Evolutionary conservation across 2,113 vertebrate species (phyloP), one percentile per base, ranked within the genome.

Genomic region (Manacus vitellinus): DNA sequence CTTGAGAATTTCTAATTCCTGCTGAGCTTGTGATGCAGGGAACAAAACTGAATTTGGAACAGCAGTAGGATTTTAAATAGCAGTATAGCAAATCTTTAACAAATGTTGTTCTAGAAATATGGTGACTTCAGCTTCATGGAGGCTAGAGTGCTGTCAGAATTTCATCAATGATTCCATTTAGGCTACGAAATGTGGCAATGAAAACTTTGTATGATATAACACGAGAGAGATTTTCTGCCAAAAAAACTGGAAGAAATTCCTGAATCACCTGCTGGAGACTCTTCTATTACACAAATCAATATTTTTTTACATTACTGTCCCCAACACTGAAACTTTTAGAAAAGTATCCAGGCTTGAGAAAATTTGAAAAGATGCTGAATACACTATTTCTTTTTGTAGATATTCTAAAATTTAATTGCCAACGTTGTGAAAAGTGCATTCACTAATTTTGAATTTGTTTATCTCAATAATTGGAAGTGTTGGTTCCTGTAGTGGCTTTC

Each of bases 381-480:
- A 2, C 54, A 31, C 3, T 35, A 8, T 12, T 63, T 63, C 6
- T 33, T 17, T 54, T 56, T 31, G 12, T 20, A 85, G 12, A 35
- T 80, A 43, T 66, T 65, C 12, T 59, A 88, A 56, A 80, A 55
- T 18, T 52, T 52, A 76, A 56, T 39, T 55, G 10, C 7, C 21
- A 39, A 41, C 12, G 8, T 4, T 46, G 23, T 35, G 37, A 52
- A 47, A 79, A 79, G 18, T 35, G 5, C 14, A 23, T 0, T 0
- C 2, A 15, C 14, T 46, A 6, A 22, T 83, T 51, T 80, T 44
- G 20, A 83, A 73, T 59, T 73, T 43, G 12, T 49, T 46, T 59
- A 31, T 30, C 27, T 43, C 56, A 66, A 24, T 31, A 24, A 15
- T 2, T 4, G 6, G 56, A 39, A 46, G 3, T 31, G 27, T 10